phyloP scores from a whole-genome alignment of 2,797 vertebrate species.

The Spondyliosoma cantharus region DNA sequence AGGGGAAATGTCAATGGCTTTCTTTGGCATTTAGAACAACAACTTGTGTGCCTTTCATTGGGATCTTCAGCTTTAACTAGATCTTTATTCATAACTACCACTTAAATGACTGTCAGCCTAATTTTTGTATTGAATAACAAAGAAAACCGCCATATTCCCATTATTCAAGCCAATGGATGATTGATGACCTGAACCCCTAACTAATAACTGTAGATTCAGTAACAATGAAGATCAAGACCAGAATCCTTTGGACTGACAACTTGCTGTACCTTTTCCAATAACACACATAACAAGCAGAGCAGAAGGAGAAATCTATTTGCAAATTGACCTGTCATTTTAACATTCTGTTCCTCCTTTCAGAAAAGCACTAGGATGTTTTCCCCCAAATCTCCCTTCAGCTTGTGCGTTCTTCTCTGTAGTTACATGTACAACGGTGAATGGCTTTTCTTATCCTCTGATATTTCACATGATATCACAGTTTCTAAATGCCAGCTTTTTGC shows the following conservation, averaged over 20 bases:
- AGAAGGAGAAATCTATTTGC: slow-evolving; percentile 70
- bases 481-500: background rate
- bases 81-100: background rate
- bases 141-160: slow-evolving; percentile 1
- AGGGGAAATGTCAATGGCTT: background rate
- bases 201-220: background rate
- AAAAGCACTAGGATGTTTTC: background rate
- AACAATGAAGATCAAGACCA: slow-evolving; percentile 1
- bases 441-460: slow-evolving; percentile 46
- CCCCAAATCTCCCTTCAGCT: background rate
- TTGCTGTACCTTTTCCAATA: slow-evolving; percentile 34
- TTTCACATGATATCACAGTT: slow-evolving; percentile 27
- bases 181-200: background rate
- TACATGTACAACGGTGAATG: slow-evolving; percentile 21
- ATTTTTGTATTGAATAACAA: background rate
- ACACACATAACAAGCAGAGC: slow-evolving; percentile 63
- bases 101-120: background rate
- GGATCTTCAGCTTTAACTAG: background rate
- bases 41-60: background rate
- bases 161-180: background rate
- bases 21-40: background rate
- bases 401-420: background rate
- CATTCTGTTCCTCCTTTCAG: slow-evolving; percentile 11
- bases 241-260: slow-evolving; percentile 9
- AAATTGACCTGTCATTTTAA: slow-evolving; percentile 14